Conservation (phyloP, 2,113 vertebrate species). For the Chaetodon trifascialis region DNA sequence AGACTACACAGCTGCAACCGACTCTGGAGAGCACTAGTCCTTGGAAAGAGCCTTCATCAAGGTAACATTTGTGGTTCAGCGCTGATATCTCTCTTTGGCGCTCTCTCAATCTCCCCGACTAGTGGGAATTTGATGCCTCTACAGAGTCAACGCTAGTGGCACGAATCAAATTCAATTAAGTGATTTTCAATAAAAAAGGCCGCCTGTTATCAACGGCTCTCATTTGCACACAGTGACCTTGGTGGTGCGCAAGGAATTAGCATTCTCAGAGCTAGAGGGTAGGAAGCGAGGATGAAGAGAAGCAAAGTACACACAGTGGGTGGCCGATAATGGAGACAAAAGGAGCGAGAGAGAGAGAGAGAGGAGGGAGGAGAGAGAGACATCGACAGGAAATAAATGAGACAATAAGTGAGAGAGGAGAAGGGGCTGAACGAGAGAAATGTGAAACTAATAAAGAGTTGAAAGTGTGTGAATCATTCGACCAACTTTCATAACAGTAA, state of each 20-base stretch:
- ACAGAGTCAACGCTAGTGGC: slow-evolving; percentile 70
- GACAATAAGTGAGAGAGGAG: neutral
- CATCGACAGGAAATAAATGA: slow-evolving; percentile 14
- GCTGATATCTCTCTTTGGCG: slow-evolving; percentile 23
- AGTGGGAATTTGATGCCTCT: slow-evolving; percentile 69
- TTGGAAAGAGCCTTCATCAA: slow-evolving; percentile 44
- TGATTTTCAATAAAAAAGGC: slow-evolving; percentile 74
- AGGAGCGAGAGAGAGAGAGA: slow-evolving; percentile 8
- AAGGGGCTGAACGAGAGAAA: slow-evolving; percentile 15
- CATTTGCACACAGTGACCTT: slow-evolving; percentile 84
- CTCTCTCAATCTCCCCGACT: slow-evolving; percentile 10
- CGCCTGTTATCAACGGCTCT: slow-evolving; percentile 74
- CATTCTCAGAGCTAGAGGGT: slow-evolving; percentile 61
- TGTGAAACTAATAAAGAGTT: slow-evolving; percentile 2
- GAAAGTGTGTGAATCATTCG: neutral
- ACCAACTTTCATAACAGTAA: neutral
- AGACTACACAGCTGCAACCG: slow-evolving; percentile 20
- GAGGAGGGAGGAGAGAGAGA: neutral
- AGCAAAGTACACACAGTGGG: slow-evolving; percentile 55
- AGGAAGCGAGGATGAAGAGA: slow-evolving; percentile 59
- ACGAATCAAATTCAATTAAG: slow-evolving; percentile 84
- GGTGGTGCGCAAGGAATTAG: slow-evolving; percentile 49
- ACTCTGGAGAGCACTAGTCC: slow-evolving; percentile 25
- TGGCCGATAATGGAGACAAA: slow-evolving; percentile 54
- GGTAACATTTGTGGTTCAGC: slow-evolving; percentile 42